Evolutionary conservation across 2,888 invertebrate genomes (phyloP), one percentile per base, ranked within the genome.

Genomic region (Ptychoptera albimana): DNA sequence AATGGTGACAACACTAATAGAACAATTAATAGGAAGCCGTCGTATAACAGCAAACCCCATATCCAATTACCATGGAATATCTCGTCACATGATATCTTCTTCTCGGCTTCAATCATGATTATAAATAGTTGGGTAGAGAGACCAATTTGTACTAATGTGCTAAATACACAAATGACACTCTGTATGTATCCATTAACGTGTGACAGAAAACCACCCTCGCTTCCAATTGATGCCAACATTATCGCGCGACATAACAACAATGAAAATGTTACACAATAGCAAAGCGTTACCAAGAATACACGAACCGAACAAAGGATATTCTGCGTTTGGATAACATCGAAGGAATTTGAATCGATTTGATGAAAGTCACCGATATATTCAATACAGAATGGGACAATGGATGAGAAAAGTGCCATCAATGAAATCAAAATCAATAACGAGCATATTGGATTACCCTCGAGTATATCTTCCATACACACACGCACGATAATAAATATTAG

Each of bases 111-210:
- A 37, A 64, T 60, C 64, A 66, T 66, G 2, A 63, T 60, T 47
- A 67, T 54, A 48, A 63, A 48, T 49, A 71, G 48, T 54, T 69
- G 68, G 15, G 72, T 52, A 60, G 68, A 64, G 67, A 72, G 54
- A 50, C 72, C 72, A 42, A 69, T 60, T 57, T 79, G 77, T 1
- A 78, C 76, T 1, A 72, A 67, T 32, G 72, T 70, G 55, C 78
- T 75, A 54, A 79, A 78, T 39, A 77, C 66, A 45, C 73, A 71
- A 51, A 80, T 69, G 12, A 76, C 67, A 1, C 74, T 67, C 55
- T 81, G 80, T 8, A 81, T 71, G 36, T 78, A 74, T 4, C 82
- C 82, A 49, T 79, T 77, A 8, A 81, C 72, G 54, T 81, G 81
- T 5, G 77, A 75, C 49, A 78, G 70, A 50, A 80, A 77, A 0